Conservation (phyloP, 2,888 invertebrate species). For the Euzophera pinguis region DNA sequence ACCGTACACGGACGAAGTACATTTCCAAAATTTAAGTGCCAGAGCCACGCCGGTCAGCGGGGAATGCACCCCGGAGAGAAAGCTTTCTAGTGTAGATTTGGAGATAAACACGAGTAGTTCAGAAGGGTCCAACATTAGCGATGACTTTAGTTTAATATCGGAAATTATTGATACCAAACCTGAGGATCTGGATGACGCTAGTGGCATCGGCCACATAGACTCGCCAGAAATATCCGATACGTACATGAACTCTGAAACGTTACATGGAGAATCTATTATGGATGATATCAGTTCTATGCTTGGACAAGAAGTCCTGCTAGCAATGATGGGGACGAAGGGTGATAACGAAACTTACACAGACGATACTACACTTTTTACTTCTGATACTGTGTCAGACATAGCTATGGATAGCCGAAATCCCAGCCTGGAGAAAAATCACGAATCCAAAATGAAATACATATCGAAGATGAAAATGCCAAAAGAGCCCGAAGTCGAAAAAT, state of each 20-base stretch:
- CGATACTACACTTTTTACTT: conserved; percentile 84
- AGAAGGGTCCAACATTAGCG: conserved; percentile 84
- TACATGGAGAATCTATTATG: conserved; percentile 88
- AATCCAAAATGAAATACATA: conserved; percentile 79
- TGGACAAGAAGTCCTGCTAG: conserved; percentile 83
- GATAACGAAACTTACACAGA: conserved; percentile 85
- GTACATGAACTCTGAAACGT: conserved; percentile 83
- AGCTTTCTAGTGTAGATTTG: conserved; percentile 63
- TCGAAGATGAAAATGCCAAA: conserved; percentile 69
- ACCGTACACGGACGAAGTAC: conserved; percentile 71
- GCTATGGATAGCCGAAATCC: conserved; percentile 75
- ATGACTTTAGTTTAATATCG: conserved; percentile 85
- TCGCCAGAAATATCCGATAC: conserved; percentile 90
- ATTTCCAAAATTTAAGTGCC: conserved; percentile 55
- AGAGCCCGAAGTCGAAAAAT: conserved; percentile 75
- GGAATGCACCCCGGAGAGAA: conserved; percentile 64
- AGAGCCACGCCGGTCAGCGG: conserved; percentile 58
- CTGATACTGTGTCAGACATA: conserved; percentile 74
- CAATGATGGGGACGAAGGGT: conserved; percentile 82
- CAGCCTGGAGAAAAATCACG: conserved; percentile 78
- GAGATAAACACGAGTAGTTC: conserved; percentile 79
- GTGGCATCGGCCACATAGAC: conserved; percentile 88
- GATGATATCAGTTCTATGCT: conserved; percentile 89
- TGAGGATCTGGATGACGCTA: conserved; percentile 61
- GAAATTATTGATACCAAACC: conserved; percentile 82